Conservation (phyloP, 2,797 vertebrate species). For the Mormyrops attenuatus region DNA sequence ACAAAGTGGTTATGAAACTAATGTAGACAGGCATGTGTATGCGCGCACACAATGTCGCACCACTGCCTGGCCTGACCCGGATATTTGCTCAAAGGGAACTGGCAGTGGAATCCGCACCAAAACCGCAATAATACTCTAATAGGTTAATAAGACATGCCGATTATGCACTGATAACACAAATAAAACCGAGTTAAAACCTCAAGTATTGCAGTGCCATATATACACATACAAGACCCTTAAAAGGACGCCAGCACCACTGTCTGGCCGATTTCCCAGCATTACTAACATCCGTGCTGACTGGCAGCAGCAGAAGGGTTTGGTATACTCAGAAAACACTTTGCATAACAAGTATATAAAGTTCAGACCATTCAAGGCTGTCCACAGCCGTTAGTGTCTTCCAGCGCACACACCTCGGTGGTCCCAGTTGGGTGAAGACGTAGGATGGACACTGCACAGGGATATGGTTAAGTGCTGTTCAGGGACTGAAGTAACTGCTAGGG, state of each 20-base stretch:
- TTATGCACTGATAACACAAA: background rate
- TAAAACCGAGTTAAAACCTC: background rate
- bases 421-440: background rate
- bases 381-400: background rate
- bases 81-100: background rate
- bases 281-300: conserved; percentile 12
- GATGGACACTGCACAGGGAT: background rate
- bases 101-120: background rate
- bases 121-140: background rate
- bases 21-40: background rate
- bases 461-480: conserved; percentile 1
- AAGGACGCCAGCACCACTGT: background rate
- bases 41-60: background rate
- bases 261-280: conserved; percentile 5
- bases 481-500: background rate
- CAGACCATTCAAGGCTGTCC: conserved; percentile 8
- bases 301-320: background rate
- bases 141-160: background rate
- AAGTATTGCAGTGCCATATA: background rate
- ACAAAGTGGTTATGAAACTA: background rate
- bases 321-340: conserved; percentile 1
- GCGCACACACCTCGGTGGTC: background rate
- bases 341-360: background rate
- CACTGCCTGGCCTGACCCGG: background rate
- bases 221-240: background rate